Base-by-base conservation (phyloP, 2,888 invertebrate species). In the Acanthosepion pharaonis region DNA sequence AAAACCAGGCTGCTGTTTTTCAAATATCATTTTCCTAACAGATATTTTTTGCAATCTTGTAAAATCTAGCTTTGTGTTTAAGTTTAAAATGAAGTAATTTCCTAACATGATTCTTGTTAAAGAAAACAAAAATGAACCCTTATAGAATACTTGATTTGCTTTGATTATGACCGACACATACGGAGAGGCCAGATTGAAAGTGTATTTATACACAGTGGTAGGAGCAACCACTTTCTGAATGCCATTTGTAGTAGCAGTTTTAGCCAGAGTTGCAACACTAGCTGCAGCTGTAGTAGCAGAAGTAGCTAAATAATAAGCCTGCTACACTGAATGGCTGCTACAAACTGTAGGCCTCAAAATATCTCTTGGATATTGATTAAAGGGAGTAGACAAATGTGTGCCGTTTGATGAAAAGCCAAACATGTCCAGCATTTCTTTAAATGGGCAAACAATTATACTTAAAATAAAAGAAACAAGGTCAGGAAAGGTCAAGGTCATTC, bases 391-490 rank as follows among this genome's bases (percentile, higher is more conserved):
- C n/a, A 78, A 78, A 78, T 78, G n/a, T n/a, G n/a, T n/a, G n/a
- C n/a, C 11, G n/a, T n/a, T 78, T 78, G 78, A 78, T 78, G n/a
- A 78, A 78, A n/a, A n/a, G 78, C 78, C 78, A 78, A 78, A 78
- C 78, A n/a, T 78, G 78, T 78, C 78, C 78, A n/a, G n/a, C 78
- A 33, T 78, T 78, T n/a, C 78, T 78, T 78, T 78, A n/a, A 78
- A 78, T 78, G n/a, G 78, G 78, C 78, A 78, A 78, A 78, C n/a
- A 78, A 78, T 78, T 78, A 78, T 78, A n/a, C n/a, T 18, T 78
- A 78, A 78, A 78, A 78, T n/a, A 78, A 78, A 78, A 78, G 78
- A 78, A n/a, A 78, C 78, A 78, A 78, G 78, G 78, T 78, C 78
- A 78, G 15, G n/a, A n/a, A n/a, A 78, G 78, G n/a, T 78, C 78